Conservation (phyloP, 2,113 vertebrate genomes). For the Motacilla tschutschensis region DNA sequence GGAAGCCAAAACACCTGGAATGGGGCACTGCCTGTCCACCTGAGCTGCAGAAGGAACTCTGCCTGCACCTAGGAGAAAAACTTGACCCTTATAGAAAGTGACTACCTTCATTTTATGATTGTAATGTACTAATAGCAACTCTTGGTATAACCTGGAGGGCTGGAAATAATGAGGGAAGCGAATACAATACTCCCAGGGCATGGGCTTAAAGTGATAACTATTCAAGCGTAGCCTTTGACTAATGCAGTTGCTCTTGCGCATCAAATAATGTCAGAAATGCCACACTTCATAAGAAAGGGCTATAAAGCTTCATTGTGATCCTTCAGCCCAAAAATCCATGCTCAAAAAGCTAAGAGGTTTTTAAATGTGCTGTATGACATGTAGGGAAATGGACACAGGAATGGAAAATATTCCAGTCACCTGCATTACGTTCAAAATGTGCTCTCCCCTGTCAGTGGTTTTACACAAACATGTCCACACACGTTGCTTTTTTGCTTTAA, state of each 20-base stretch:
- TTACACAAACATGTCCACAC: background rate
- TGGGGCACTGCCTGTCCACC: background rate
- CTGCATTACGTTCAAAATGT: background rate
- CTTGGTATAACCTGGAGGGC: slow-evolving; percentile 64
- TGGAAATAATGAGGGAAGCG: slow-evolving; percentile 64
- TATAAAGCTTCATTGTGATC: slow-evolving; percentile 66
- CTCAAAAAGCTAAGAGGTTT: slow-evolving; percentile 28
- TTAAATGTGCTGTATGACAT: slow-evolving; percentile 1
- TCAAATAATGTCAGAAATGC: slow-evolving; percentile 70
- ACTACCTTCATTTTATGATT: slow-evolving; percentile 47
- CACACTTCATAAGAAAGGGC: slow-evolving; percentile 56
- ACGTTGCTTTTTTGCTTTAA: background rate
- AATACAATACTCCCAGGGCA: slow-evolving; percentile 61
- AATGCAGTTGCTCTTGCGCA: slow-evolving; percentile 64
- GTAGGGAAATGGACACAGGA: background rate
- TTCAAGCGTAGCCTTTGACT: slow-evolving; percentile 60
- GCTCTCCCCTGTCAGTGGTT: background rate
- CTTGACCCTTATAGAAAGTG: slow-evolving; percentile 54
- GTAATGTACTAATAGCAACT: slow-evolving; percentile 56
- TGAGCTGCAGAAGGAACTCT: background rate
- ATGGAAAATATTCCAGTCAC: background rate
- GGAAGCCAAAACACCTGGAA: background rate
- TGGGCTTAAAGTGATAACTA: slow-evolving; percentile 65
- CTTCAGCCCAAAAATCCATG: slow-evolving; percentile 39
- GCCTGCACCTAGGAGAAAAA: slow-evolving; percentile 13